Evolutionary conservation across 2,888 invertebrate genomes (phyloP).

Genomic region (Pristionchus maxplancki): DNA sequence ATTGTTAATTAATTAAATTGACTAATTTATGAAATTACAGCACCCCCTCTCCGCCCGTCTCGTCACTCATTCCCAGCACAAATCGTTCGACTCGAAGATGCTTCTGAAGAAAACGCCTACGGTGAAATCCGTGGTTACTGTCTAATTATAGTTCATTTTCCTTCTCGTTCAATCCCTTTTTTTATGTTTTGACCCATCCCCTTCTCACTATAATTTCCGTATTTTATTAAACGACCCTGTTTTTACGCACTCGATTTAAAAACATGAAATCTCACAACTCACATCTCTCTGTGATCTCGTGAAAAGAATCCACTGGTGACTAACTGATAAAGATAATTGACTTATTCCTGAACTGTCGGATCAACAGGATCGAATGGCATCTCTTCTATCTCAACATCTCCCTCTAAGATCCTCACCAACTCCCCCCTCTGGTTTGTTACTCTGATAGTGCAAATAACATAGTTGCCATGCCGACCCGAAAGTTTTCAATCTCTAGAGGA

Average conservation of each 20-base stretch:
- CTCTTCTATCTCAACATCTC: no score
- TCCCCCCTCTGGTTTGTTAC: neutral
- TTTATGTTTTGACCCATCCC: neutral
- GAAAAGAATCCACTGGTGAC: neutral
- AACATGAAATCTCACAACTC: neutral
- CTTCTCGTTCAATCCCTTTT: neutral
- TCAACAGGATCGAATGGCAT: no score
- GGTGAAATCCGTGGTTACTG: constrained; percentile 7
- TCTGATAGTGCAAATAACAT: neutral
- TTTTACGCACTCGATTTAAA: neutral
- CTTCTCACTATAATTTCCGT: neutral
- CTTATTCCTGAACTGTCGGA: no score
- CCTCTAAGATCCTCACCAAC: neutral
- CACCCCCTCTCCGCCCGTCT: neutral
- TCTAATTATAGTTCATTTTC: neutral
- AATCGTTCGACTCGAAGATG: neutral
- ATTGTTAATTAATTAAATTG: neutral
- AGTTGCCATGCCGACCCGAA: neutral
- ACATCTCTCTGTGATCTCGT: neutral
- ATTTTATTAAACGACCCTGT: neutral
- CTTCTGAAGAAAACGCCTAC: neutral
- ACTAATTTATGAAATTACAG: neutral
- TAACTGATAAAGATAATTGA: constrained; percentile 1
- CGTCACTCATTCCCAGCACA: constrained; percentile 33
- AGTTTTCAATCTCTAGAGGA: neutral